Base-by-base conservation (phyloP, 2,888 invertebrate species). In the Acleris emargana region DNA sequence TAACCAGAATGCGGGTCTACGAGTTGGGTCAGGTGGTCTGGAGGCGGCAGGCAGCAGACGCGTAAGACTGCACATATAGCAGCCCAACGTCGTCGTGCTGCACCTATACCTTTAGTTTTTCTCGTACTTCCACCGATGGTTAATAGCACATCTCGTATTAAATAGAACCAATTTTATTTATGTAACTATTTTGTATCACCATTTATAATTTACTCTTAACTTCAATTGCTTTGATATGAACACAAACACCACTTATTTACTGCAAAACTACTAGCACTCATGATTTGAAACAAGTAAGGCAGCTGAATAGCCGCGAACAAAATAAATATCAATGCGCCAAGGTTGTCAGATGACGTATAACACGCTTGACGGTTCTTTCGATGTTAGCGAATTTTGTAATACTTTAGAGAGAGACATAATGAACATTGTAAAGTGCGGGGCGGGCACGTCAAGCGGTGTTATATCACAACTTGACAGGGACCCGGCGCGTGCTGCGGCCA, bases 21-120 rank as follows among this genome's bases (percentile, higher is more conserved):
- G 55, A 89, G 85, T 71, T 86, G 83, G 68, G 78, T 77, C 67
- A 91, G 80, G 67, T 82, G 81, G 73, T 87, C 88, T 70, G 84
- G 76, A 68, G 89, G 81, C 74, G 88, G 91, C 78, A 89, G 72
- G 79, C 90, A 91, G 82, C 90, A 91, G 79, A 84, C 86, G 79
- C 81, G 83, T 64, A 89, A 75, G 70, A 88, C 80, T 77, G 86
- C 83, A 79, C 83, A 79, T 75, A 84, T 74, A 67, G 83, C 81
- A 69, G 81, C 78, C 88, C 88, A 87, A 73, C 80, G 76, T 74
- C 82, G 78, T 69, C 78, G 82, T 72, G 84, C 81, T 86, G 85
- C 81, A 67, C 78, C 80, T 82, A 80, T 70, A 68, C 72, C 76
- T 79, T 81, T 73, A 69, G 73, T 72, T 70, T 68, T 73, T 68